Evolutionary conservation across 2,113 vertebrate species (phyloP).

Genomic region (Hemibagrus wyckioides): DNA sequence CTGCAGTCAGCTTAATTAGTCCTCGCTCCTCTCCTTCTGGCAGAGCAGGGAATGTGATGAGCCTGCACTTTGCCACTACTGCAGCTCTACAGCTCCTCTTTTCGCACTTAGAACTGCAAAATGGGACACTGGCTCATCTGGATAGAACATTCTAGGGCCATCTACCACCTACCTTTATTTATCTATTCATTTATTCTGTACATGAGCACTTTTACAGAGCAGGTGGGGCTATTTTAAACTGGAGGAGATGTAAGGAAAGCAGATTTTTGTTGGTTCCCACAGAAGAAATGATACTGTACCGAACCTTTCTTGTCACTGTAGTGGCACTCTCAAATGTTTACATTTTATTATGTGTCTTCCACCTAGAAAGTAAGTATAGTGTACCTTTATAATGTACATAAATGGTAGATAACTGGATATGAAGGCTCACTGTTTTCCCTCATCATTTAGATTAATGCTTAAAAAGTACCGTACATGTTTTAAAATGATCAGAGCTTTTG

Average conservation of each 20-base stretch:
- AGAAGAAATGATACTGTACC: not conserved
- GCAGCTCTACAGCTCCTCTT: not conserved
- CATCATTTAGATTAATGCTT: not conserved
- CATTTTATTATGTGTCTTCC: not conserved
- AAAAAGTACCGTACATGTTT: not conserved
- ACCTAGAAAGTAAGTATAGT: not conserved
- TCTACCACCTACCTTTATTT: constrained; percentile 1
- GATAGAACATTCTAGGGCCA: constrained; percentile 4
- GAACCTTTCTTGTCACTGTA: not conserved
- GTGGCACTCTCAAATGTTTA: not conserved
- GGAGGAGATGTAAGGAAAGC: not conserved
- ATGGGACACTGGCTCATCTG: constrained; percentile 32
- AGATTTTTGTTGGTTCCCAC: not conserved
- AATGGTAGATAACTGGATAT: not conserved
- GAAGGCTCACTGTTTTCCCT: not conserved
- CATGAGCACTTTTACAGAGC: not conserved
- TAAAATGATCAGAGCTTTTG: too few species aligned
- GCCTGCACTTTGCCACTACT: constrained; percentile 33
- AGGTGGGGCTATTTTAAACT: not conserved
- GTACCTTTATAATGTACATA: not conserved
- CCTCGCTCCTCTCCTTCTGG: constrained; percentile 23
- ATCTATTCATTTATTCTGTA: not conserved
- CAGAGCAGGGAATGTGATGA: constrained; percentile 42
- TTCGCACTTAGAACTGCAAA: constrained; percentile 12
- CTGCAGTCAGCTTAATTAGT: constrained; percentile 56